Evolutionary conservation across 30 jellyfish, hydroid and myxozoan genomes (phyloP).

Genomic region (Aurelia aurita): DNA sequence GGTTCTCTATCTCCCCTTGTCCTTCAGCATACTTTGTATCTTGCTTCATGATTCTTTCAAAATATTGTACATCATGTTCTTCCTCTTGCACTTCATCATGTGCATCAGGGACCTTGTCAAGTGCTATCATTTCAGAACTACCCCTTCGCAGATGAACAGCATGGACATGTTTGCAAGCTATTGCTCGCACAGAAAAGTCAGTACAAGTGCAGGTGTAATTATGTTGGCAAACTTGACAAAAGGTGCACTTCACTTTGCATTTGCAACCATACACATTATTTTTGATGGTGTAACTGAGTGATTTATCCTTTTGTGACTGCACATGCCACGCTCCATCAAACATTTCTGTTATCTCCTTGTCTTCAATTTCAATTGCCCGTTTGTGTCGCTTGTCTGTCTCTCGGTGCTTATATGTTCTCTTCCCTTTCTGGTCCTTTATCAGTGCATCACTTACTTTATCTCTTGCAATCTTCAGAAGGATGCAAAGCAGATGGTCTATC

Average conservation of each 20-base stretch:
- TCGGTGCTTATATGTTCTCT: background rate
- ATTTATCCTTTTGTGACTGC: background rate
- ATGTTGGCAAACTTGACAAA: background rate
- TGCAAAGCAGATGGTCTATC: background rate
- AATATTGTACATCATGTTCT: too few relatives aligned
- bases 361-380: background rate
- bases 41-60: background rate
- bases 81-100: too few relatives aligned
- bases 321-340: background rate
- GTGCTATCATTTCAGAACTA: too few relatives aligned
- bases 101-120: too few relatives aligned
- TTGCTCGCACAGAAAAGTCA: background rate
- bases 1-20: background rate
- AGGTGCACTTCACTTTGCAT: background rate
- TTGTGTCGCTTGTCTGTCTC: background rate
- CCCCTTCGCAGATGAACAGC: background rate
- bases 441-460: background rate
- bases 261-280: background rate
- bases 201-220: background rate
- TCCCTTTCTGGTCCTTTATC: background rate
- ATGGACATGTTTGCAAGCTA: background rate
- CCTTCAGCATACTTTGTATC: slow-evolving; percentile 1
- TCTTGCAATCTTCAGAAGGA: background rate
- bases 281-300: too few relatives aligned
- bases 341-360: background rate